Base-by-base conservation (phyloP, 1,140 invertebrate genomes). In the Drosophila aff. region DNA sequence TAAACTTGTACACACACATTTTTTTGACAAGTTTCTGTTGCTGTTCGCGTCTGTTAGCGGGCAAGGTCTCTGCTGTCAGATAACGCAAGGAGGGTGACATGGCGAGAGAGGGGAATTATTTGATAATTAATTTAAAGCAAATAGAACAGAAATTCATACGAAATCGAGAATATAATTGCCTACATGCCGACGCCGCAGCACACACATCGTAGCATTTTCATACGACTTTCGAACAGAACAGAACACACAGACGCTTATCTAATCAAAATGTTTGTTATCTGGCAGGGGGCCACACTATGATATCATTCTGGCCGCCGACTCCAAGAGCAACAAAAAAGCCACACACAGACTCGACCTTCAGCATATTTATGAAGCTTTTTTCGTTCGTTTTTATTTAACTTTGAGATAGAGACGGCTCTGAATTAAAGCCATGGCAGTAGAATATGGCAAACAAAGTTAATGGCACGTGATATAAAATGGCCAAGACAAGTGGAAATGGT, bases 231-330 rank as follows among this genome's bases (percentile, higher is more conserved):
- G 63, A 52, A 21, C 36, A 57, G 28, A 57, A n/a, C 36, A 57
- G 28, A 57, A n/a, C 36, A 57, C 67, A 68, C 64, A 68, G 40
- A 68, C 71, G 44, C 82, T 81, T 84, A 84, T 84, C 81, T 84
- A 81, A 84, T 84, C 63, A 58, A 67, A 78, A 73, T 84, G 72
- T 85, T 84, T 84, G 77, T 79, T 89, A 89, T 89, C 84, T 90
- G 58, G 38, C 47, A 40, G 44, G 64, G 64, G 60, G 36, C 59
- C 67, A 66, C 59, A 86, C 63, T 84, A 89, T 89, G 84, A 89
- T 89, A 90, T 89, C 84, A 89, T 89, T 81, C 59, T 67, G 58
- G 57, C 36, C 36, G 46, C 26, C 36, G 55, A 60, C 40, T 72
- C 67, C 23, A 72, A 72, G 28, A 72, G 67, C 67, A 59, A 68